These are phyloP conservation scores for Sinocyclocheilus anshuiensis DNA, from an alignment of 2,113 vertebrate genomes.

Conservation along the genomic window DNA sequence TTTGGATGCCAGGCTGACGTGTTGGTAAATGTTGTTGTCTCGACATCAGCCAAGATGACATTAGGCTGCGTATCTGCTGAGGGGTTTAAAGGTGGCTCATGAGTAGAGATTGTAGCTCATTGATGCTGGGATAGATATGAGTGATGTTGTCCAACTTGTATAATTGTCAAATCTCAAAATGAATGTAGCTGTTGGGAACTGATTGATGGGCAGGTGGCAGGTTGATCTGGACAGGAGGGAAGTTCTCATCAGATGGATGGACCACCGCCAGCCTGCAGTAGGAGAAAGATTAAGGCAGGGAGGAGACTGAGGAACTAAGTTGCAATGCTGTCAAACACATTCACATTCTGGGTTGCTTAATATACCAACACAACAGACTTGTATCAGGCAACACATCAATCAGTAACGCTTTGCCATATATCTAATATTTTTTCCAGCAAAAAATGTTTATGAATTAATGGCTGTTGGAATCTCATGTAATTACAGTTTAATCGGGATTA, in stretches of 20 bases:
- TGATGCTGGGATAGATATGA: constrained; percentile 26
- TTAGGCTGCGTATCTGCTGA: constrained; percentile 39
- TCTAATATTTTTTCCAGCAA: neutral
- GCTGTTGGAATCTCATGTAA: neutral
- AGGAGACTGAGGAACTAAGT: constrained; percentile 10
- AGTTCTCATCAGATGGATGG: constrained; percentile 38
- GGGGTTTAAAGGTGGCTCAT: constrained; percentile 42
- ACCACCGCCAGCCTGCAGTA: constrained; percentile 27
- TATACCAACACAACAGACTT: neutral
- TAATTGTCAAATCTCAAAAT: constrained; percentile 30
- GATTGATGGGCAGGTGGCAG: constrained; percentile 54
- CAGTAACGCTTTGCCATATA: neutral
- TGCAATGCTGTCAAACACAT: neutral
- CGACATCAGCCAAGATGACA: constrained; percentile 48
- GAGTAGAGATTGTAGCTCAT: constrained; percentile 15
- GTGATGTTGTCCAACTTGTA: constrained; percentile 19
- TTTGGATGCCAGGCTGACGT: constrained; percentile 50
- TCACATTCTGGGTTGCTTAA: neutral
- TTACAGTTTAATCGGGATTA: neutral
- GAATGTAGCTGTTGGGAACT: constrained; percentile 22
- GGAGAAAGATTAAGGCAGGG: constrained; percentile 17
- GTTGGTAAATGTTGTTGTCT: constrained; percentile 54
- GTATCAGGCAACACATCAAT: neutral
- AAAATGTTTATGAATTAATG: neutral
- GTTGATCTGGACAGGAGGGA: constrained; percentile 40